Base-by-base conservation (phyloP, 2,888 invertebrate species). In the Unio pictorum region DNA sequence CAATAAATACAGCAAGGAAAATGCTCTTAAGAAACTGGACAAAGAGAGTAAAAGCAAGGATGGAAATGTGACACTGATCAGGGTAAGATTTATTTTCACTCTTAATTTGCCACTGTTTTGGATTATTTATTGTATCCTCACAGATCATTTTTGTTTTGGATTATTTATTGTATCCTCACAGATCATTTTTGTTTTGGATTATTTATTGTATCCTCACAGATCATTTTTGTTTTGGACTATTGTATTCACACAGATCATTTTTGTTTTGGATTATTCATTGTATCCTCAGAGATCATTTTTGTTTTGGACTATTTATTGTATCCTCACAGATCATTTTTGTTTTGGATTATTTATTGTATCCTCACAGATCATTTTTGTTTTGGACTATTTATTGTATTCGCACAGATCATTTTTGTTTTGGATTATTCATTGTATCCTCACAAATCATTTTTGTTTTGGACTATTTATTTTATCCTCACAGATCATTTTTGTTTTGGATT, bases 21-120 rank as follows among this genome's bases (percentile, higher is more conserved):
- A 93, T 85, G 91, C 92, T 5, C 90, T 92, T 3, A 93, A 93
- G 77, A 86, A 93, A n/a, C 85, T 93, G n/a, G 93, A 93, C 64
- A 93, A 93, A 74, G 93, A 93, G 86, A 84, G 86, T 67, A 85
- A 86, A 66, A 59, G 72, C 15, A 75, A 76, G 30, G 81, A 73
- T 54, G 74, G 67, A n/a, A 76, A 73, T 34, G 78, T 88, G 6
- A 85, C 83, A 8, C 91, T 93, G 54, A 79, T 88, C 28, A 92
- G 92, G 92, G 93, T 93, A 84, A 81, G 78, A 72, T 28, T 58
- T 45, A n/a, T 34, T 45, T 34, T 61, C n/a, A 1, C 57, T 11
- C 23, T 45, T 17, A 28, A 18, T 20, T 34, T 17, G 11, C 23
- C 61, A 45, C 54, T 58, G 17, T 30, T 34, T 63, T 64, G 15